phyloP scores from a whole-genome alignment of 1,140 invertebrate species.

The Lepidotrigona ventralis region DNA sequence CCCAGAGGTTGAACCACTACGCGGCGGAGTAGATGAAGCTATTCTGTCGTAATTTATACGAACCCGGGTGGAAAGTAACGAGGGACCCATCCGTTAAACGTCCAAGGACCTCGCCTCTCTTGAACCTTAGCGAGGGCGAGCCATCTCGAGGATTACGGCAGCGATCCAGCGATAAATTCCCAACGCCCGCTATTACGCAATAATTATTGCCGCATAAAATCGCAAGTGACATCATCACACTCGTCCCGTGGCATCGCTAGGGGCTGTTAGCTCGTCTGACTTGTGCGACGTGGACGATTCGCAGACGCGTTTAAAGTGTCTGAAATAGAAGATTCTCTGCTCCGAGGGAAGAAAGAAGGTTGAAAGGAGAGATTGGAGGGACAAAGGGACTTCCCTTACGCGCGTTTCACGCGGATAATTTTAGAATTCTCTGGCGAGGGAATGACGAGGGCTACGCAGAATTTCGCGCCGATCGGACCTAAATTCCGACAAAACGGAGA shows the following conservation, averaged over 20 bases:
- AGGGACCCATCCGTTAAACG: constrained; percentile 55
- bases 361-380: background rate
- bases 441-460: too few relatives aligned
- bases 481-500: background rate
- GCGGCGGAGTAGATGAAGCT: constrained; percentile 51
- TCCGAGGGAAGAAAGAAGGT: background rate
- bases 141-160: constrained; percentile 60
- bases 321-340: background rate
- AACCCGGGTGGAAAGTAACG: constrained; percentile 54
- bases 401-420: background rate
- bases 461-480: background rate
- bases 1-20: constrained; percentile 8
- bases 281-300: constrained; percentile 48
- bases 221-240: constrained; percentile 42
- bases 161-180: constrained; percentile 55
- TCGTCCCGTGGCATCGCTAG: background rate
- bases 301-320: background rate
- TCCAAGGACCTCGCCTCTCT: constrained; percentile 31
- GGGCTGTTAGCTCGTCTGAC: constrained; percentile 48
- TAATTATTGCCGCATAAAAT: constrained; percentile 59
- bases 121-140: constrained; percentile 28
- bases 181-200: constrained; percentile 58
- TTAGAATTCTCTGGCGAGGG: too few relatives aligned
- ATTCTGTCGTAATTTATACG: constrained; percentile 55
- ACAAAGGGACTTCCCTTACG: background rate